Percentiles rank a stretch among this genome's conserved stretches.
These are phyloP conservation scores for Drosophila pegasa DNA, from an alignment of 2,888 invertebrate genomes.

Conservation along the genomic window DNA sequence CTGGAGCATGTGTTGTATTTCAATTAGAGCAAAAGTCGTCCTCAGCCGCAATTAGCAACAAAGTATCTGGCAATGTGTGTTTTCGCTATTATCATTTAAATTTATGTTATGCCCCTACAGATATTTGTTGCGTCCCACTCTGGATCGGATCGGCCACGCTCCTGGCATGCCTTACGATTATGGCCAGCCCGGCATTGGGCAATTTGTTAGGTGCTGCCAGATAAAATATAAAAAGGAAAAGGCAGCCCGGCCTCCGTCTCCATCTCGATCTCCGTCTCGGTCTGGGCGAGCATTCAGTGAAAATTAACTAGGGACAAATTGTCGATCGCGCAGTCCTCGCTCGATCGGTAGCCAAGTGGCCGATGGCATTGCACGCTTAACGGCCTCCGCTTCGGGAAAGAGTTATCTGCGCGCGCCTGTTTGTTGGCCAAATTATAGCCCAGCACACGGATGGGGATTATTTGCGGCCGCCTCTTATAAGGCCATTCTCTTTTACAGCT, in stretches of 20 bases:
- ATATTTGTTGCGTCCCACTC: constrained; percentile 56
- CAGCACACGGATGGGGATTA: constrained; percentile 17
- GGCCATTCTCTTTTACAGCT: constrained; percentile 5
- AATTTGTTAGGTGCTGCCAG: constrained; percentile 53
- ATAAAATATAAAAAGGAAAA: constrained; percentile 36
- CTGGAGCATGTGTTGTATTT: constrained; percentile 65
- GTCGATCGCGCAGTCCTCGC: constrained; percentile 16
- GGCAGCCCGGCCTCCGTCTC: neutral
- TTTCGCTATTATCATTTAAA: constrained; percentile 78
- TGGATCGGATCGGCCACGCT: neutral
- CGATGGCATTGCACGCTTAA: constrained; percentile 46
- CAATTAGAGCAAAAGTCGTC: constrained; percentile 76
- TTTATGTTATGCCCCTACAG: constrained; percentile 72
- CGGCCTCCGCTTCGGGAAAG: constrained; percentile 23
- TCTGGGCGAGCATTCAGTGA: constrained; percentile 46
- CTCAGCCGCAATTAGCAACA: constrained; percentile 74
- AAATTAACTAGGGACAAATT: constrained; percentile 67
- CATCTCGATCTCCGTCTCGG: constrained; percentile 20
- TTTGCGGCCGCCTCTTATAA: constrained; percentile 17
- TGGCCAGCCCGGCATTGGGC: constrained; percentile 46
- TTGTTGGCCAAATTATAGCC: constrained; percentile 39
- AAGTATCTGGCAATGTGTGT: constrained; percentile 77
- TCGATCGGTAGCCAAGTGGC: constrained; percentile 20
- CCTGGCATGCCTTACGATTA: constrained; percentile 49
- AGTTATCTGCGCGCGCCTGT: constrained; percentile 16